phyloP scores from a whole-genome alignment of 2,888 invertebrate species.

The Temnothorax rugatulus region DNA sequence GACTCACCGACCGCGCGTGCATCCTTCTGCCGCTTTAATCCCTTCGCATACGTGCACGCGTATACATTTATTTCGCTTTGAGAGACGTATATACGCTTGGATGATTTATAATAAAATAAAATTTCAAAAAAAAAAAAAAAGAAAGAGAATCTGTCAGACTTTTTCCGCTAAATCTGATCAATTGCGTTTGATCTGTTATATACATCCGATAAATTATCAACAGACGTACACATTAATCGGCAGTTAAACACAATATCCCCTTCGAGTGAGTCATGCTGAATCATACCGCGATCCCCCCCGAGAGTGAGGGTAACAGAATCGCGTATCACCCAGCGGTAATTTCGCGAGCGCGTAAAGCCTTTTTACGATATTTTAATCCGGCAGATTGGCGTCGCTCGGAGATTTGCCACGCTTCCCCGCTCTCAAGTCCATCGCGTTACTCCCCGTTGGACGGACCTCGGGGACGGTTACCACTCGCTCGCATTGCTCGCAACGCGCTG shows the following conservation, averaged over 20 bases:
- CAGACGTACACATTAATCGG: background rate
- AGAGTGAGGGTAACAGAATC: conserved; percentile 51
- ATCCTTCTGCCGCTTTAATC: conserved; percentile 50
- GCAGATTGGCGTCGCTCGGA: conserved; percentile 47
- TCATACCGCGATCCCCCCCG: conserved; percentile 25
- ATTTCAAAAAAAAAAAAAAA: background rate
- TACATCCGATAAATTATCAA: background rate
- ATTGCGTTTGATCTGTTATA: background rate
- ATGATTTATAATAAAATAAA: background rate
- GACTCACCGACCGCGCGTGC: conserved; percentile 41
- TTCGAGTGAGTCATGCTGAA: conserved; percentile 21
- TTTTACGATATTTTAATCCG: conserved; percentile 79
- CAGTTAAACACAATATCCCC: background rate
- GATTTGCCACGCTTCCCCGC: conserved; percentile 17
- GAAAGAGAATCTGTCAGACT: background rate
- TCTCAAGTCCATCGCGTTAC: background rate
- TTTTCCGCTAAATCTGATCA: conserved; percentile 21
- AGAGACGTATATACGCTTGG: background rate
- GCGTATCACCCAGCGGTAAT: conserved; percentile 71
- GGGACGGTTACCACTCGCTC: conserved; percentile 6
- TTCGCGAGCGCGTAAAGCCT: conserved; percentile 71
- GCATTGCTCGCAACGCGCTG: background rate
- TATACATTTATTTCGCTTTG: background rate
- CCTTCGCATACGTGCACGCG: background rate
- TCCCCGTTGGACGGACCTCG: conserved; percentile 5